A percentile compares a stretch with the other conserved stretches of the same genome.
These are phyloP conservation scores for Drosophila prostipennis DNA, from an alignment of 2,888 invertebrate species.

Conservation along the genomic window DNA sequence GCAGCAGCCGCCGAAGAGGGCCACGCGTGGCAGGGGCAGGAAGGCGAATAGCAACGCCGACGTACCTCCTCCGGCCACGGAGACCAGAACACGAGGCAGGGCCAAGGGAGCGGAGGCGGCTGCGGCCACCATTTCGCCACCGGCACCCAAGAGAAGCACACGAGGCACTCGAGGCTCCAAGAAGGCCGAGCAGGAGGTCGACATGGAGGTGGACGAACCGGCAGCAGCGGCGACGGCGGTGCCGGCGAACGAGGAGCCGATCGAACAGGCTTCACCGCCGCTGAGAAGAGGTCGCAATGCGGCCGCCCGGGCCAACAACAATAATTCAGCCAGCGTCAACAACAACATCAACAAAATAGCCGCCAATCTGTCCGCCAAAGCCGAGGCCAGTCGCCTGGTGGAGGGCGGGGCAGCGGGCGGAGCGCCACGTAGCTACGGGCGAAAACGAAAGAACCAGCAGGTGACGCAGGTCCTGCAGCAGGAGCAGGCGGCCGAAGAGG, in stretches of 20 bases:
- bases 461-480: constrained; percentile 71
- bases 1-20: constrained; percentile 56
- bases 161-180: constrained; percentile 44
- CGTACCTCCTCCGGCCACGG: constrained; percentile 39
- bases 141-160: constrained; percentile 25
- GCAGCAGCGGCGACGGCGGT: constrained; percentile 19
- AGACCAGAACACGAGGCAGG: constrained; percentile 63
- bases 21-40: constrained; percentile 71
- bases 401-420: constrained; percentile 43
- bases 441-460: constrained; percentile 83
- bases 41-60: constrained; percentile 45
- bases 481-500: constrained; percentile 11
- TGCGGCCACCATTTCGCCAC: constrained; percentile 19
- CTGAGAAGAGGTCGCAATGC: constrained; percentile 78
- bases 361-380: constrained; percentile 77
- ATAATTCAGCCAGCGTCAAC: constrained; percentile 67
- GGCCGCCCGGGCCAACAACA: constrained; percentile 72
- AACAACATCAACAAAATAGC: constrained; percentile 81
- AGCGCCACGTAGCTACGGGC: constrained; percentile 68
- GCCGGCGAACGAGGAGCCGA: constrained; percentile 5
- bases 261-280: constrained; percentile 10
- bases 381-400: constrained; percentile 63
- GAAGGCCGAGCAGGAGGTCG: constrained; percentile 41
- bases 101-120: constrained; percentile 34
- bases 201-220: constrained; percentile 55